Evolutionary conservation across 2,888 invertebrate genomes (phyloP).

Genomic region (Hecatera dysodea): DNA sequence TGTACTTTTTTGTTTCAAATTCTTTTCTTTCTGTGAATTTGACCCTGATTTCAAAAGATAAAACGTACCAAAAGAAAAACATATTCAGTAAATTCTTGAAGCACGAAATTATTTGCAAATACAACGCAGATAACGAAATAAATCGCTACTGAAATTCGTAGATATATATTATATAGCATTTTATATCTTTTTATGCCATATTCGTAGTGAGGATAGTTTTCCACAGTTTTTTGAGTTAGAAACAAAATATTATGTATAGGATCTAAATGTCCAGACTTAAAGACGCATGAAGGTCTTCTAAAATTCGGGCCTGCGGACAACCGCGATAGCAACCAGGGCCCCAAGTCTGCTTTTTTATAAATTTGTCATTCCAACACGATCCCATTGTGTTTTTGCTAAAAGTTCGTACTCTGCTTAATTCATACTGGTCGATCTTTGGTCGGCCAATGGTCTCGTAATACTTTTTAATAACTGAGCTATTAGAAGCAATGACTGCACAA

Average conservation of each 20-base stretch:
- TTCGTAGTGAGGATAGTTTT: conserved; percentile 24
- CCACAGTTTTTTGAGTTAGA: conserved; percentile 27
- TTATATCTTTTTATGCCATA: conserved; percentile 41
- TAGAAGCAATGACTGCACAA: no score
- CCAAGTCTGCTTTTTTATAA: conserved; percentile 6
- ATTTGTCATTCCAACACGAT: no score
- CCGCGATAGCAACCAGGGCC: no score
- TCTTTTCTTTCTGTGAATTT: no score
- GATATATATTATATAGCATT: conserved; percentile 3
- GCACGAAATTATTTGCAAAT: neutral
- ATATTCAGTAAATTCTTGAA: conserved; percentile 2
- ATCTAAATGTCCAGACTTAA: conserved; percentile 44
- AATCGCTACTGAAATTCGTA: conserved; percentile 20
- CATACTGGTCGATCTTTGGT: no score
- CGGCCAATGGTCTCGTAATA: no score
- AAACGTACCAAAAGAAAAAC: neutral
- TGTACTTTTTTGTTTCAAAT: no score
- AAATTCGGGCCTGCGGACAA: no score
- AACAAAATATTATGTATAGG: no score
- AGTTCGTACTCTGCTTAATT: no score
- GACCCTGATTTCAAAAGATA: neutral
- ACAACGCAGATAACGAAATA: conserved; percentile 32
- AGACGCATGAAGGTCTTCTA: conserved; percentile 6
- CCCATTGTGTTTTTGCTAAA: no score
- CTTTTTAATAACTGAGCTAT: no score